A percentile compares a stretch with the other conserved stretches of the same genome.
These are phyloP conservation scores for Platerodrilus igneus DNA, from an alignment of 2,888 invertebrate genomes.

Conservation along the genomic window DNA sequence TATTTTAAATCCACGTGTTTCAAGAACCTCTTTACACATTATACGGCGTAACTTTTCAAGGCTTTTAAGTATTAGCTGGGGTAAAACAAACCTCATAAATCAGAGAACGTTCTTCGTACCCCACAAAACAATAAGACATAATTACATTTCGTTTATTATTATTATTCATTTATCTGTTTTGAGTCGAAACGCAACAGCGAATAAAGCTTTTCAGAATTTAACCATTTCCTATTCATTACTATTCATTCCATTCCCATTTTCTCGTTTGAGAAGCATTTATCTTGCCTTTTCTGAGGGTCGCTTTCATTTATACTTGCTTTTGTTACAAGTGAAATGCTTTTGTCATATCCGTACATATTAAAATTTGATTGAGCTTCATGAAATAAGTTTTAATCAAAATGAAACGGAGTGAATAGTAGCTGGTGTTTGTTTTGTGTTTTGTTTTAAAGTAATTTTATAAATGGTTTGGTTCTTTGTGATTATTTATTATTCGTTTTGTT, in stretches of 20 bases:
- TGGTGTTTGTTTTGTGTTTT: too few relatives aligned
- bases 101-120: too few relatives aligned
- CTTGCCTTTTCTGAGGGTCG: slow-evolving; percentile 40
- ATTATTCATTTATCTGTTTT: slow-evolving; percentile 47
- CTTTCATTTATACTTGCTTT: slow-evolving; percentile 41
- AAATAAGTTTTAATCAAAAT: too few relatives aligned
- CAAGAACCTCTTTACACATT: too few relatives aligned
- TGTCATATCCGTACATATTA: slow-evolving; percentile 22
- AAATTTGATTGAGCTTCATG: too few relatives aligned
- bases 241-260: slow-evolving; percentile 47
- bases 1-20: slow-evolving; percentile 40
- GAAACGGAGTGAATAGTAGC: too few relatives aligned
- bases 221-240: slow-evolving; percentile 48
- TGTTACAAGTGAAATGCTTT: slow-evolving; percentile 35
- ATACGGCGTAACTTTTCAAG: too few relatives aligned
- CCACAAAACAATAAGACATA: slow-evolving; percentile 47
- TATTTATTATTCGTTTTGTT: too few relatives aligned
- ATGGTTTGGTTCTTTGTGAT: too few relatives aligned
- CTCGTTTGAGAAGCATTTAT: slow-evolving; percentile 45
- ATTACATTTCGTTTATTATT: slow-evolving; percentile 48
- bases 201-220: slow-evolving; percentile 46
- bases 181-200: slow-evolving; percentile 38
- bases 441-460: too few relatives aligned
- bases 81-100: too few relatives aligned
- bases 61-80: too few relatives aligned